A percentile compares a stretch with the other conserved stretches of the same genome.
Evolutionary conservation across 2,888 invertebrate genomes (phyloP).

Genomic region (Alloplasta piceator): DNA sequence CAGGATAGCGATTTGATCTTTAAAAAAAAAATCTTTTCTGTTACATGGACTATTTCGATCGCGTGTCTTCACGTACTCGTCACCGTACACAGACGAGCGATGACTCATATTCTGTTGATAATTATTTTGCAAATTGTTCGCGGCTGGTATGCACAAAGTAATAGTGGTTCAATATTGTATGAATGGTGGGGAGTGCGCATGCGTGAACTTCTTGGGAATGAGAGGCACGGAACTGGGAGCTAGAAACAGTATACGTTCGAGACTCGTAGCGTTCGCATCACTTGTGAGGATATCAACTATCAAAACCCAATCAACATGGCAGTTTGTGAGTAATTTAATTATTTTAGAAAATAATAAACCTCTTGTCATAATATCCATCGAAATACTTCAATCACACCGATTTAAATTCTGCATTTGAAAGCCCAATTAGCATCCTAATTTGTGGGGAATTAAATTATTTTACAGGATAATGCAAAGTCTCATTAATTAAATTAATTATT

Average conservation of each 20-base stretch:
- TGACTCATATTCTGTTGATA: slow-evolving; percentile 61
- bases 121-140: slow-evolving; percentile 57
- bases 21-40: background rate
- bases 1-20: slow-evolving; percentile 3
- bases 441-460: too few relatives aligned
- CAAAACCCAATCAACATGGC: slow-evolving; percentile 54
- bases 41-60: background rate
- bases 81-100: slow-evolving; percentile 16
- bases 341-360: too few relatives aligned
- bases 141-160: slow-evolving; percentile 13
- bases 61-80: slow-evolving; percentile 36
- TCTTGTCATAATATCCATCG: too few relatives aligned
- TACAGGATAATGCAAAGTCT: too few relatives aligned
- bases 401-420: too few relatives aligned
- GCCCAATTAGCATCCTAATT: too few relatives aligned
- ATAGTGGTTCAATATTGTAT: slow-evolving; percentile 6
- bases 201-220: slow-evolving; percentile 5
- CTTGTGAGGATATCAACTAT: slow-evolving; percentile 48
- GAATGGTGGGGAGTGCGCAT: slow-evolving; percentile 28
- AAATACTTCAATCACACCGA: too few relatives aligned
- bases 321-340: slow-evolving; percentile 50
- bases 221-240: slow-evolving; percentile 1
- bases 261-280: slow-evolving; percentile 54
- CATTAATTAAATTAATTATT: too few relatives aligned
- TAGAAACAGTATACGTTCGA: slow-evolving; percentile 50